Base-by-base conservation (phyloP, 2,888 invertebrate species). In the Drosophila hawaiiensis region DNA sequence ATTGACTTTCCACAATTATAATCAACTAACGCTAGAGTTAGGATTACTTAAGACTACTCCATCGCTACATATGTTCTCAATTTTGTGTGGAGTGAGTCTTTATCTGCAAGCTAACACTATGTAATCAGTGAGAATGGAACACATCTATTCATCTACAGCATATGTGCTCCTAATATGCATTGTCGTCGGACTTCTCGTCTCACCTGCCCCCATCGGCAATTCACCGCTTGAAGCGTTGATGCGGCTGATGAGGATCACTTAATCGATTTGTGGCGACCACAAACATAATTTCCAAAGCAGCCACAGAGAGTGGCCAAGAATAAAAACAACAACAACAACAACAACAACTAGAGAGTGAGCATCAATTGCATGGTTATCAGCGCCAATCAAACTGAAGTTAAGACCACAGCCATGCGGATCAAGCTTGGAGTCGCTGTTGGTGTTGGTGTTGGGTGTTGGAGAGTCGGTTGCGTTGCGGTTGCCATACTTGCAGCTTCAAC, bases 361-460 rank as follows among this genome's bases (percentile, higher is more conserved):
- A 73, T 73, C 89, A 84, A 89, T 89, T 89, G 87, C 83, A 83
- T 68, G 90, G 84, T 82, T 89, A 86, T 90, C 90, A 90, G 90
- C 84, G 87, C 82, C 87, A 90, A 90, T 87, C 90, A 87, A 87
- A 85, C 58, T 77, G 67, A 72, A 87, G 89, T 83, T 83, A 90
- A 86, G 82, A 68, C 76, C 82, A 65, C 62, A 74, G 56, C 64
- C 22, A 66, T 53, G 31, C 73, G 5, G 43, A 43, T 37, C 33
- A 53, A 37, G 59, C 35, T 52, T 65, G 35, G 43, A 41, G 70
- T 59, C 5, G 5, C n/a, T 16, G 22, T 35, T 29, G 35, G n/a
- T 43, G 19, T 22, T 43, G 37, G 37, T 28, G 29, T 6, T 22
- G 47, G 47, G 47, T 47, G 47, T 47, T 25, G 47, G 16, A 47